Evolutionary conservation across 2,888 invertebrate genomes (phyloP).

Genomic region (Bellardia bayeri): DNA sequence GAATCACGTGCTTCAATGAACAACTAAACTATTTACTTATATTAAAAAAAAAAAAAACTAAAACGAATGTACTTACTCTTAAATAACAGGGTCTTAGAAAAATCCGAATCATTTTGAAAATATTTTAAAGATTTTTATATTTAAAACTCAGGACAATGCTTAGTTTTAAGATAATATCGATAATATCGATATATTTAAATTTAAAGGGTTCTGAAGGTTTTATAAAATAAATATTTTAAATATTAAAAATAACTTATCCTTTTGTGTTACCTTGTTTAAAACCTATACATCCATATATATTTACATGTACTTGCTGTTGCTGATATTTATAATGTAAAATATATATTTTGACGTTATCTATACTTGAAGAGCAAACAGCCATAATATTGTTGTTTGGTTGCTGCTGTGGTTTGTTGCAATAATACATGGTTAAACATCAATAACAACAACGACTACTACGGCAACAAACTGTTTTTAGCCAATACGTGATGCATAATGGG

Average conservation of each 20-base stretch:
- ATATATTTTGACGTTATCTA: constrained; percentile 67
- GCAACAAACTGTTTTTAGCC: constrained; percentile 37
- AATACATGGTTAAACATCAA: constrained; percentile 52
- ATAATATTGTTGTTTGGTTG: constrained; percentile 40
- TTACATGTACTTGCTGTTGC: constrained; percentile 35
- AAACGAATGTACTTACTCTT: neutral
- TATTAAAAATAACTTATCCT: constrained; percentile 20
- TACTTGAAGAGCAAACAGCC: constrained; percentile 64
- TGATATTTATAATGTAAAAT: constrained; percentile 61
- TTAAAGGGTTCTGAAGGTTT: too few relatives aligned
- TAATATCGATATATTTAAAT: too few relatives aligned
- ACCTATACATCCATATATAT: constrained; percentile 5
- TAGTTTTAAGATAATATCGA: too few relatives aligned
- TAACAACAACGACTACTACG: constrained; percentile 7
- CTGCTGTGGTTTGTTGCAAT: constrained; percentile 48
- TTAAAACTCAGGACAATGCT: too few relatives aligned
- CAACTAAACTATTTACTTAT: constrained; percentile 66
- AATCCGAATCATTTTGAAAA: too few relatives aligned
- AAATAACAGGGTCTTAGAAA: neutral
- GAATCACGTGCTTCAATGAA: constrained; percentile 70
- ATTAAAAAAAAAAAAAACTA: constrained; percentile 25
- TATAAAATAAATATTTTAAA: too few relatives aligned
- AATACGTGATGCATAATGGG: constrained; percentile 43
- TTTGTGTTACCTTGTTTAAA: neutral
- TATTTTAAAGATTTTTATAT: too few relatives aligned